These are phyloP conservation scores for Periophthalmodon schlosseri DNA, from an alignment of 2,113 vertebrate species.

Conservation along the genomic window DNA sequence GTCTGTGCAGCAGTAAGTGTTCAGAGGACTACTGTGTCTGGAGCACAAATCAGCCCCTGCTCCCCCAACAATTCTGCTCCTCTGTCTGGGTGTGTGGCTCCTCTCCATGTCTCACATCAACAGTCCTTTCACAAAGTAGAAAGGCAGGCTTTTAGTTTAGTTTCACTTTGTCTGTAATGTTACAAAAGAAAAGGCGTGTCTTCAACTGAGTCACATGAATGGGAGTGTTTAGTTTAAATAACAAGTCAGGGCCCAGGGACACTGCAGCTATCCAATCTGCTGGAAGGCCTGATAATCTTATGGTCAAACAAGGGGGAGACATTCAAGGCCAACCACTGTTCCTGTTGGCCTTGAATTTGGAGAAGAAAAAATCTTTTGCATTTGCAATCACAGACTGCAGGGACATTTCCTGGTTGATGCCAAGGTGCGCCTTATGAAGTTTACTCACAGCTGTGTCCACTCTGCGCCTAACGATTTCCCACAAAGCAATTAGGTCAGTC, in stretches of 20 bases:
- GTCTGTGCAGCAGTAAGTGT: conserved; percentile 64
- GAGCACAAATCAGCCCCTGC: background rate
- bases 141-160: background rate
- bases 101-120: conserved; percentile 62
- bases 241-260: background rate
- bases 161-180: conserved; percentile 28
- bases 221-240: background rate
- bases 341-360: background rate
- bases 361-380: background rate
- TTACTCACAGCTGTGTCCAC: background rate
- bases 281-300: background rate
- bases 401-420: background rate
- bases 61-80: conserved; percentile 60
- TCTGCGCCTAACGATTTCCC: background rate
- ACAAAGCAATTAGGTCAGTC: background rate
- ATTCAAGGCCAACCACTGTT: background rate
- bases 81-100: conserved; percentile 68
- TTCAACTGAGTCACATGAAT: conserved; percentile 3
- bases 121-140: conserved; percentile 12
- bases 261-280: background rate
- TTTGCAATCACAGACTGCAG: background rate
- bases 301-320: background rate
- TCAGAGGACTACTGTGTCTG: conserved; percentile 29
- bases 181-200: conserved; percentile 23
- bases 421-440: background rate